Base-by-base conservation (phyloP, 2,113 vertebrate genomes). In the Sceloporus tristichus region DNA sequence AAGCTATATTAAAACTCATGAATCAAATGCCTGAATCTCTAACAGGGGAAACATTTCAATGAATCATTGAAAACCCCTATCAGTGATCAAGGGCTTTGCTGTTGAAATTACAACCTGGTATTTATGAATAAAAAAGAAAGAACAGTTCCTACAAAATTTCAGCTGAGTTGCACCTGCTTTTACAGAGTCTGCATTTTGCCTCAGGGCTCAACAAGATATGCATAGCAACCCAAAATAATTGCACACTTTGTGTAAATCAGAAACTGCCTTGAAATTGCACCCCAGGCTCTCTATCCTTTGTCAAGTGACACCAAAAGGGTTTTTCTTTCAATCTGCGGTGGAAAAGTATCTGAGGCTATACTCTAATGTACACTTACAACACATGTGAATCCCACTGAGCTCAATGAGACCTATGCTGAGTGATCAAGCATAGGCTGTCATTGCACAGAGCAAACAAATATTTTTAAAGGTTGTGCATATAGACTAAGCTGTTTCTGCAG, bases 1-100 rank as follows among this genome's bases (percentile, higher is more conserved):
- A 27, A 59, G 6, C 27, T 42, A 70, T 86, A 77, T 90, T 86
- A 86, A 86, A 86, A 77, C 74, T 83, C 34, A 83, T 86, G 54
- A 90, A 82, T 86, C 85, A 82, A 70, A 78, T 82, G 48, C 14
- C 42, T 77, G n/a, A 38, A 73, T 82, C n/a, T 9, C 48, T 82
- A 68, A 77, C 56, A 29, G 73, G 73, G 80, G 53, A 82, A 70
- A 70, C 1, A 18, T 34, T 76, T 70, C 66, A 78, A 77, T 78
- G 27, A 59, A 82, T 86, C 38, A 71, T 62, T 76, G 74, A 48
- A 77, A 40, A 25, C 73, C n/a, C 53, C 71, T 78, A 29, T 34
- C 73, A 71, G 27, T 65, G 85, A 86, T 90, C 73, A 83, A 82
- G 79, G 70, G n/a, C 38, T 25, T 13, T 82, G 79, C 27, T 90